A percentile compares a stretch with the other conserved stretches of the same genome.
phyloP scores from a whole-genome alignment of 2,113 vertebrate genomes.

The Ciconia boyciana region DNA sequence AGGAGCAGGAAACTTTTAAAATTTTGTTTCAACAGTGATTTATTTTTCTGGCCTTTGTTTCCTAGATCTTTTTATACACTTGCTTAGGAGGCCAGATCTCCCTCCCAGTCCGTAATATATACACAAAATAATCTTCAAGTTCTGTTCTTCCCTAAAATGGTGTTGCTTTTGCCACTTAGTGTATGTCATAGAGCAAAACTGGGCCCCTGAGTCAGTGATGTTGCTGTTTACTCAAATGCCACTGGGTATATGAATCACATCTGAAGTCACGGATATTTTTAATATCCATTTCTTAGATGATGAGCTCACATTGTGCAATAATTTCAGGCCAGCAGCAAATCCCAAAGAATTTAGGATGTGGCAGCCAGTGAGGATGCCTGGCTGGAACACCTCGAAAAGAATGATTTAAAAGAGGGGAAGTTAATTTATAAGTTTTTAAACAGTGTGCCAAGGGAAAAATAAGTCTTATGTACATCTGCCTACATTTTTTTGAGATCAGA shows the following conservation, averaged over 20 bases:
- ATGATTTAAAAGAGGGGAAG: constrained; percentile 39
- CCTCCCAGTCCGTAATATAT: background rate
- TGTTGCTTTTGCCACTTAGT: constrained; percentile 6
- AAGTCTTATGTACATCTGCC: constrained; percentile 41
- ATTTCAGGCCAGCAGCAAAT: constrained; percentile 29
- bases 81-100: background rate
- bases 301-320: constrained; percentile 2
- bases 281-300: constrained; percentile 1
- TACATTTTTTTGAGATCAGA: constrained; percentile 30
- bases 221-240: constrained; percentile 21
- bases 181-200: background rate
- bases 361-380: background rate
- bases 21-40: constrained; percentile 32
- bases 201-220: background rate
- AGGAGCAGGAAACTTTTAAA: constrained; percentile 35
- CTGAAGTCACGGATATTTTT: constrained; percentile 16
- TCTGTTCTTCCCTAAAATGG: constrained; percentile 21
- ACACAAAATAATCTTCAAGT: background rate
- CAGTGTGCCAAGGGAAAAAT: constrained; percentile 19
- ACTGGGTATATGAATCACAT: background rate
- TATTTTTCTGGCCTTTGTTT: constrained; percentile 41
- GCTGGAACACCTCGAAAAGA: constrained; percentile 1
- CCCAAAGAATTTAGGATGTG: constrained; percentile 38
- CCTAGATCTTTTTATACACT: background rate
- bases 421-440: constrained; percentile 50